These are phyloP conservation scores for Salvelinus sp. DNA, from an alignment of 2,113 vertebrate genomes.

Conservation along the genomic window DNA sequence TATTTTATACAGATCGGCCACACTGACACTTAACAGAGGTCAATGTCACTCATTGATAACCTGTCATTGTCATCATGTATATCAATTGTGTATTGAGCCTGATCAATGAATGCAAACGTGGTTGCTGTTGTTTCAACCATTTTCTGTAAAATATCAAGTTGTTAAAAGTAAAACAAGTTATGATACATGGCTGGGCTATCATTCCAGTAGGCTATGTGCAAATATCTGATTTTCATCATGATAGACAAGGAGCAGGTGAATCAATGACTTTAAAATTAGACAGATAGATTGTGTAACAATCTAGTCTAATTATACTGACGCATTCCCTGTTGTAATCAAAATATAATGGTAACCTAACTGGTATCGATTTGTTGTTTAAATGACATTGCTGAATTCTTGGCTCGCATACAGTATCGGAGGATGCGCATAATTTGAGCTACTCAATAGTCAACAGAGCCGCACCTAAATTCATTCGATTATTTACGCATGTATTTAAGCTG, in stretches of 20 bases:
- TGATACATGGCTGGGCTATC: too few relatives aligned
- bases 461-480: neutral
- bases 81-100: too few relatives aligned
- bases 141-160: neutral
- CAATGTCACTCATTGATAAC: too few relatives aligned
- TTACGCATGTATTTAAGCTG: neutral
- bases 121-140: neutral
- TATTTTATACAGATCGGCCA: too few relatives aligned
- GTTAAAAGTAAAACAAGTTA: neutral
- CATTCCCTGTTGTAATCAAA: neutral
- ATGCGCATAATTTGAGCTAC: neutral
- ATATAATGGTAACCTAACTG: constrained; percentile 27
- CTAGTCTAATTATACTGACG: constrained; percentile 24
- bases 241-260: neutral
- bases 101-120: neutral
- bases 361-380: neutral
- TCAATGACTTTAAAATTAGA: neutral
- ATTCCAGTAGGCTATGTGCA: too few relatives aligned
- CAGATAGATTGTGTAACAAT: constrained; percentile 20
- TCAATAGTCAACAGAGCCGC: neutral
- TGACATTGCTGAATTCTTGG: neutral
- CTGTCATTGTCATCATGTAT: too few relatives aligned
- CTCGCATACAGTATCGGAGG: neutral
- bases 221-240: neutral
- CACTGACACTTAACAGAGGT: too few relatives aligned